These are phyloP conservation scores for Heliconius erato DNA, from an alignment of 2,888 invertebrate genomes.

Conservation along the genomic window DNA sequence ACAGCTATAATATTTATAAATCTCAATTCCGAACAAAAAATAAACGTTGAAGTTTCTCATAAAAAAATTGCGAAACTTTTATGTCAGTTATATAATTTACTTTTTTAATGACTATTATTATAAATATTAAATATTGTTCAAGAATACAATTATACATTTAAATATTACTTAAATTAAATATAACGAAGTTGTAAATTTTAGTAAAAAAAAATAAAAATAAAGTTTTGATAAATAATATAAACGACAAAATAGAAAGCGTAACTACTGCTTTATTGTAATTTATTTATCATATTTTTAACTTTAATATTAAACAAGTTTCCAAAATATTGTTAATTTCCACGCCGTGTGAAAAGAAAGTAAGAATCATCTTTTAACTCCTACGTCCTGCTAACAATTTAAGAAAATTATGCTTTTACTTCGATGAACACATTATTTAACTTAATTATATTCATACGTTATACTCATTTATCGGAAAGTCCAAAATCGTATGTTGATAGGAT, in stretches of 20 bases:
- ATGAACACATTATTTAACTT: conserved; percentile 41
- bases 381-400: conserved; percentile 38
- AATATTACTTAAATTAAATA: too few species aligned
- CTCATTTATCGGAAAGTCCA: neutral
- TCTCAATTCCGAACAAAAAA: too few species aligned
- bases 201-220: neutral
- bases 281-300: conserved; percentile 3
- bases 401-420: conserved; percentile 41
- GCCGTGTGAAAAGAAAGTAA: conserved; percentile 40
- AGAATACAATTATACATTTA: too few species aligned
- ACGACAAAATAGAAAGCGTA: neutral
- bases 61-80: too few species aligned
- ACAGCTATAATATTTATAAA: too few species aligned
- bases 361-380: conserved; percentile 28
- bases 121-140: too few species aligned
- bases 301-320: conserved; percentile 9
- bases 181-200: neutral
- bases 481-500: neutral
- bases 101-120: too few species aligned
- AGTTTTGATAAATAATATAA: neutral
- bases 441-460: conserved; percentile 38
- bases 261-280: conserved; percentile 5
- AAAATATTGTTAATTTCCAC: conserved; percentile 26
- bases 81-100: too few species aligned
- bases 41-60: too few species aligned